Conservation (phyloP, 2,888 invertebrate species). For the Syrphus vitripennis region DNA sequence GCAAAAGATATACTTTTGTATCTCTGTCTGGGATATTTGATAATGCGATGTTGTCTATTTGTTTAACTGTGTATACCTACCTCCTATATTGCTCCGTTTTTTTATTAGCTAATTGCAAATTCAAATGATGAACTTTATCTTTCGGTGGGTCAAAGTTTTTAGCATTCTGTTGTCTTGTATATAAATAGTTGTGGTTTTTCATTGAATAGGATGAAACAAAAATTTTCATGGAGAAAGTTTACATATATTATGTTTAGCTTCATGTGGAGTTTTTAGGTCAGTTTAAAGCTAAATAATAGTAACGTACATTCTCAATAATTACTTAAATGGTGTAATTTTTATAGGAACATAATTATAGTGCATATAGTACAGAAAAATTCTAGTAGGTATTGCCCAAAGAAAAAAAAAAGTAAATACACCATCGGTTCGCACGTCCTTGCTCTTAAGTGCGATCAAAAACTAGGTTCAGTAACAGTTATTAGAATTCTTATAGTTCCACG, state of each 20-base stretch:
- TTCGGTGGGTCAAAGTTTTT: neutral
- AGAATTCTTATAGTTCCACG: too few species aligned
- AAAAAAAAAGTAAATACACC: too few species aligned
- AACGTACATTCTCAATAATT: too few species aligned
- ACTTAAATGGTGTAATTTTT: too few species aligned
- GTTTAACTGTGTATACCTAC: neutral
- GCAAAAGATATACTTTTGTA: conserved; percentile 30
- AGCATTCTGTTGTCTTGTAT: neutral
- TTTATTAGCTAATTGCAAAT: conserved; percentile 19
- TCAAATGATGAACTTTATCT: neutral
- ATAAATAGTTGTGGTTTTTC: neutral
- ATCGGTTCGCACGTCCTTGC: too few species aligned
- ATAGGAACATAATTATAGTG: too few species aligned
- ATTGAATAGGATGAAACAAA: neutral
- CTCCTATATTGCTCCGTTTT: neutral
- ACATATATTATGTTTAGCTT: neutral
- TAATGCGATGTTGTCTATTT: neutral
- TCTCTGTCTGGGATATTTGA: conserved; percentile 9
- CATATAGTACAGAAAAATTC: too few species aligned
- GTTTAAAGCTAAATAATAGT: too few species aligned
- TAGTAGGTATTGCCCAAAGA: too few species aligned
- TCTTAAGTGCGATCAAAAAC: too few species aligned
- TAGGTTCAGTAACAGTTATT: too few species aligned
- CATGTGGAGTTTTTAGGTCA: neutral
- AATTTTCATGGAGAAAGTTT: neutral